Evolutionary conservation across 2,797 vertebrate species (phyloP).

Genomic region (Momotus momota): DNA sequence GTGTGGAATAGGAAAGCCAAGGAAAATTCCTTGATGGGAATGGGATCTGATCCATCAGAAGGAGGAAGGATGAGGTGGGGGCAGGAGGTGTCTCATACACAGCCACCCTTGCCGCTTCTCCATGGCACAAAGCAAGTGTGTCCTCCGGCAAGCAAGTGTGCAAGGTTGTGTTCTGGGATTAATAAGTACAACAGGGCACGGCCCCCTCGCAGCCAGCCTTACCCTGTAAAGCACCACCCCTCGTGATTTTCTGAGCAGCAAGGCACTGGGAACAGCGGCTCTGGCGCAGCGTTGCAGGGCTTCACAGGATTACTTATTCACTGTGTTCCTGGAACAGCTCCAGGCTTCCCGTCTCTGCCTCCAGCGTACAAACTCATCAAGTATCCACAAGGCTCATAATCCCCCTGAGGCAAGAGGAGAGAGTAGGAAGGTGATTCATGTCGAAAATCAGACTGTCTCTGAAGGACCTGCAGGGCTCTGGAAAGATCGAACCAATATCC

Average conservation of each 20-base stretch:
- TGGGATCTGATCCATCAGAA: neutral
- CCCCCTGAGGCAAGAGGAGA: neutral
- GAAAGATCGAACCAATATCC: neutral
- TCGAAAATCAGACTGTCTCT: neutral
- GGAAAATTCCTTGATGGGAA: neutral
- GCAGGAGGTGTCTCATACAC: neutral
- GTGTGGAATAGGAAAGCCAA: neutral
- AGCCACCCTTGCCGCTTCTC: neutral
- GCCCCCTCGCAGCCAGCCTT: neutral
- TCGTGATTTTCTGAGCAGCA: conserved; percentile 26
- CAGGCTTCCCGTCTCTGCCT: conserved; percentile 20
- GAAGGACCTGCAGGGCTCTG: neutral
- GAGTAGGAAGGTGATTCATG: neutral
- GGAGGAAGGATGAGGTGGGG: neutral
- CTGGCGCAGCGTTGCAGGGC: neutral
- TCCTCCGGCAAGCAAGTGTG: neutral
- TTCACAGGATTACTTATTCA: conserved; percentile 50
- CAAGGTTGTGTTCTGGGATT: neutral
- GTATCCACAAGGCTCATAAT: conserved; percentile 13
- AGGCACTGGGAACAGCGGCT: neutral
- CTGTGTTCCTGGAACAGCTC: neutral
- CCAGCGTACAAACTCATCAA: neutral
- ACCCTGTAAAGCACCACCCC: neutral
- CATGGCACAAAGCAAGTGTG: fast-evolving
- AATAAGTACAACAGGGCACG: neutral